A percentile compares a stretch with the other conserved stretches of the same genome.
Conservation (phyloP, 2,113 vertebrate species). For the Syrmaticus mikado region DNA sequence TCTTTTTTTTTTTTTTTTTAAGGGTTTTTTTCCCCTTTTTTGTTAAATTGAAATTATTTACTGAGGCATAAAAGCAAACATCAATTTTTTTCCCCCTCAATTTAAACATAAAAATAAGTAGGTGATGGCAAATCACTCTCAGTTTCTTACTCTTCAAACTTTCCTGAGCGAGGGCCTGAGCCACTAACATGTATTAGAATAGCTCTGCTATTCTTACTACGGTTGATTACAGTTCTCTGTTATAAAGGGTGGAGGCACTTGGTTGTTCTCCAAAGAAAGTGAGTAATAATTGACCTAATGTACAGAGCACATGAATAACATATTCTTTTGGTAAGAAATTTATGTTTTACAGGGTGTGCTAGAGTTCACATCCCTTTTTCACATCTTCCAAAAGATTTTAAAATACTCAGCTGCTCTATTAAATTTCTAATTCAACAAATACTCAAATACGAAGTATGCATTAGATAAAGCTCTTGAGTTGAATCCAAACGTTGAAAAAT, state of each 20-base stretch:
- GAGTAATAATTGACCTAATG: slow-evolving; percentile 86
- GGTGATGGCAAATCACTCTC: slow-evolving; percentile 50
- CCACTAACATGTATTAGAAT: slow-evolving; percentile 42
- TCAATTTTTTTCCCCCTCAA: neutral
- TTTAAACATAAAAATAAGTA: slow-evolving; percentile 10
- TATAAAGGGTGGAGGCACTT: slow-evolving; percentile 80
- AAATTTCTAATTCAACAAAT: slow-evolving; percentile 74
- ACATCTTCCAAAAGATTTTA: slow-evolving; percentile 77
- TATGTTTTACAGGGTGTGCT: slow-evolving; percentile 77
- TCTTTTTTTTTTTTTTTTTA: neutral
- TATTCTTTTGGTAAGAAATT: slow-evolving; percentile 80
- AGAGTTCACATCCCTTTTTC: slow-evolving; percentile 79
- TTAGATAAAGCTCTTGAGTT: slow-evolving; percentile 67
- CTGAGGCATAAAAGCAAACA: slow-evolving; percentile 53
- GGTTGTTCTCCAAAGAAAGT: slow-evolving; percentile 81
- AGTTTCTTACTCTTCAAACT: slow-evolving; percentile 34
- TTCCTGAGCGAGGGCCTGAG: slow-evolving; percentile 28
- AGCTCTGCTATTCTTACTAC: slow-evolving; percentile 68
- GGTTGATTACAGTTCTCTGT: slow-evolving; percentile 73
- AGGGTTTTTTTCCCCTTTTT: neutral
- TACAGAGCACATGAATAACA: slow-evolving; percentile 83
- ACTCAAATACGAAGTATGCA: slow-evolving; percentile 65
- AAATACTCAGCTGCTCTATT: slow-evolving; percentile 77
- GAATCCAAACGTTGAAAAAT: slow-evolving; percentile 62
- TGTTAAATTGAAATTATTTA: slow-evolving; percentile 66